Evolutionary conservation across 2,113 vertebrate genomes (phyloP), one percentile per base, ranked within the genome.

Genomic region (Cryptotis parvus): DNA sequence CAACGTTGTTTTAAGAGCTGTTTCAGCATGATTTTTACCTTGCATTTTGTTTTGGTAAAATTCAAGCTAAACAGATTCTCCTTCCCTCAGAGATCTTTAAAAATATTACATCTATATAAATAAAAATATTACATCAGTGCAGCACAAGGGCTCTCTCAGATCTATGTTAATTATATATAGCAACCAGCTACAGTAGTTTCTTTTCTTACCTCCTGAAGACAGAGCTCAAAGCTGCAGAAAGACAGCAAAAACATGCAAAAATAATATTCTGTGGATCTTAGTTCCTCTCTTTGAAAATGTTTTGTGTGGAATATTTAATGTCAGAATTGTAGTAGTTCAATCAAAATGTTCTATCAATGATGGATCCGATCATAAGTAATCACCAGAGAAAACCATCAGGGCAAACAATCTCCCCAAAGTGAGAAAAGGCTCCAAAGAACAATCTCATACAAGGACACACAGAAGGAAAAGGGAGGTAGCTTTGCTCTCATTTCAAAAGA

Each of bases 1-100:
- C 37, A 29, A 31, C 55, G 45, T 91, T 91, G 61, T 90, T 89
- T 91, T 66, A 97, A 96, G 75, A 11, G 24, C 16, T 26, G 1
- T 43, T 88, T 39, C 35, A 18, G 24, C 83, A 31, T 37, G n/a
- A 2, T 4, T 89, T 82, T 31, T 22, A 33, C 55, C 81, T 39
- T 43, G 35, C 52, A 52, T 83, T 93, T 75, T 82, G 68, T 68
- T 91, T 84, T 80, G 69, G 63, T 37, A 12, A 86, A 58, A 72
- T 74, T 87, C 27, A 89, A 49, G 33, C 2, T 20, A 91, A 84
- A 86, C 4, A 29, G 58, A 84, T 33, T 24, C 41, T 9, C 22
- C 31, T 91, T 9, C 14, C 79, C 78, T 69, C 26, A 27, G 70
- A 89, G 74, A 55, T 33, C 33, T 69, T 49, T 52, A 55, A 27